These are phyloP conservation scores for Tolypeutes matacus DNA, from an alignment of 2,797 vertebrate genomes.

Conservation along the genomic window DNA sequence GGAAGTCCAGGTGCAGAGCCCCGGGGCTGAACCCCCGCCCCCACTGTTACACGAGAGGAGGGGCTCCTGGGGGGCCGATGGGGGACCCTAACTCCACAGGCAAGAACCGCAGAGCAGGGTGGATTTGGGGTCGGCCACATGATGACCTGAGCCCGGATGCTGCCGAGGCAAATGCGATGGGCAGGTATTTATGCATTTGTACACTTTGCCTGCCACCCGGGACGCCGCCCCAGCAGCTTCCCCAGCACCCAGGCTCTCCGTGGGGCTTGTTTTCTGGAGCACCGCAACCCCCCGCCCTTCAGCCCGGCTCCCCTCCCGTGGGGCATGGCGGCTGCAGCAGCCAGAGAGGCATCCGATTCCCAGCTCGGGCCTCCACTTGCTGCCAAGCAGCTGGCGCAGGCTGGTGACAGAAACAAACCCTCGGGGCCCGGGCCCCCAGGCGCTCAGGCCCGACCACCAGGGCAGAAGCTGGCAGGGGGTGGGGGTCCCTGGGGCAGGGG, in stretches of 20 bases:
- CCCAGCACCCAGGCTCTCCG: neutral
- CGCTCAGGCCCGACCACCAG: neutral
- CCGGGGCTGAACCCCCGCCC: rapidly evolving
- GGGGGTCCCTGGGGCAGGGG: neutral
- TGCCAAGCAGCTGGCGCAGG: constrained; percentile 86
- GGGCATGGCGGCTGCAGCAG: neutral
- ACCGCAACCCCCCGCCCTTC: neutral
- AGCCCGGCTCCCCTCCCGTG: neutral
- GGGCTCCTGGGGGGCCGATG: neutral
- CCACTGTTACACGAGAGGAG: rapidly evolving
- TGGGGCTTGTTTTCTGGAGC: neutral
- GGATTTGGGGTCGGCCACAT: neutral
- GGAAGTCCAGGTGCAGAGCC: no score
- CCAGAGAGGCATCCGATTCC: constrained; percentile 74
- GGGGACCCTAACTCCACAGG: neutral
- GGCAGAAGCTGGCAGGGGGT: neutral
- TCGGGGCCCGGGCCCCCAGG: neutral
- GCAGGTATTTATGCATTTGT: neutral
- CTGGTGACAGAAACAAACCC: constrained; percentile 73
- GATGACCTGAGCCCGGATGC: neutral
- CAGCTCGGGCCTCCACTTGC: constrained; percentile 80
- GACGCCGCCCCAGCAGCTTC: neutral
- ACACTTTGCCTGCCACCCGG: neutral
- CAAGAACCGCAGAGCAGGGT: neutral
- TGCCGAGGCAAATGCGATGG: neutral